Evolutionary conservation across 2,113 vertebrate genomes (phyloP).

Genomic region (Myrmophylax atrothorax): DNA sequence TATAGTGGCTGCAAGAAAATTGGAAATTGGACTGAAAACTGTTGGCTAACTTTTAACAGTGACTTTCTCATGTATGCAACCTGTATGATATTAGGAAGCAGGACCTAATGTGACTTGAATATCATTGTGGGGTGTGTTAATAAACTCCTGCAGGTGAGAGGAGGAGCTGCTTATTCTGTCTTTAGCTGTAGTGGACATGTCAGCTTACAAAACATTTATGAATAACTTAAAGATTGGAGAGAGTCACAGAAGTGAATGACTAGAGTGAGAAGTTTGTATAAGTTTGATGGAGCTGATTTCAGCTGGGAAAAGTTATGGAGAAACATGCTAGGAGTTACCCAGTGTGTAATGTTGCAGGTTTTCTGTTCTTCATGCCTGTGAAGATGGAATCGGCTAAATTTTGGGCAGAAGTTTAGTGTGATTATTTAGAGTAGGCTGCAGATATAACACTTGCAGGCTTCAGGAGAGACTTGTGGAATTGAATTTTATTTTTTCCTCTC

Average conservation of each 20-base stretch:
- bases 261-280: neutral
- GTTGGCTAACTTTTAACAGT: neutral
- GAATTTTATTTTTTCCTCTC: rapidly evolving
- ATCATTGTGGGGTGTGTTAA: neutral
- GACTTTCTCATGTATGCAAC: neutral
- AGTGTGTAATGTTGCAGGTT: neutral
- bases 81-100: neutral
- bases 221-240: neutral
- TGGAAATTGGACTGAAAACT: neutral
- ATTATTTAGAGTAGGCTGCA: neutral
- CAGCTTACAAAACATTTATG: neutral
- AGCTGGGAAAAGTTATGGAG: neutral
- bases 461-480: neutral
- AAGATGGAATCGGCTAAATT: neutral
- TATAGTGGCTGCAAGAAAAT: neutral
- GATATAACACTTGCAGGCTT: neutral
- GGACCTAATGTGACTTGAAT: neutral
- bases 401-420: neutral
- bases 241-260: neutral
- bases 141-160: neutral
- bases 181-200: neutral
- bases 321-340: neutral
- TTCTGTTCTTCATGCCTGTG: neutral
- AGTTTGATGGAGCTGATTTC: neutral
- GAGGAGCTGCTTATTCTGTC: neutral